Base-by-base conservation (phyloP, 2,113 vertebrate species). In the Alligator sinensis region DNA sequence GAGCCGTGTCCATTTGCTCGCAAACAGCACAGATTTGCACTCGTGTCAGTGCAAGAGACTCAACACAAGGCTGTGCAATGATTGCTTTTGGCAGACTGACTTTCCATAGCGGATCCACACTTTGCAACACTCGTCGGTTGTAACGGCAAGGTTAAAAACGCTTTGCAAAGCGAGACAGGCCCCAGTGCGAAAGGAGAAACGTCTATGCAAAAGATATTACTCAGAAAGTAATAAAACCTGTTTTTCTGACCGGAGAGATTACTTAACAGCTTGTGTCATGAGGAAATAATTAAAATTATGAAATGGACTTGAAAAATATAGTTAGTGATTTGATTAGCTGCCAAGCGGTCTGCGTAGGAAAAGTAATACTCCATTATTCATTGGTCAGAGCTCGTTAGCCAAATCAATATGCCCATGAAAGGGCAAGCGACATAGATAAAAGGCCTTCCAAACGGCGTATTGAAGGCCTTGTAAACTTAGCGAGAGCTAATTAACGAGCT, bases 211-310 rank as follows among this genome's bases (percentile, higher is more conserved):
- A 84, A 91, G 80, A 64, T 77, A 9, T 86, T 72, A 34, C 61
- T 89, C 76, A 76, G 81, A 85, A 60, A 60, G 47, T 5, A 86
- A 85, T 77, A 89, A 91, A 95, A 84, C 82, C 76, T 90, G 87
- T 13, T 95, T 95, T 89, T 90, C 90, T 96, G 87, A 87, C 86
- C 87, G 38, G 63, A 30, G 82, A 84, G 83, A 87, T 83, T 93
- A 86, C 79, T 91, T 93, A 93, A 94, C 78, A 72, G 86, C 57
- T 17, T 55, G 30, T 79, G 84, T 93, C 72, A 59, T 11, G 80
- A 93, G 84, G 86, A 96, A 91, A 96, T 93, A 90, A 94, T 96
- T 92, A 93, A 93, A 97, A 96, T 27, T 3, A 91, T 80, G 81
- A 93, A 92, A 86, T 2, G 82, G 85, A 76, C 79, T 92, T 85